Evolutionary conservation across 2,797 vertebrate genomes (phyloP), one percentile per base, ranked within the genome.

Genomic region (Clarias fuscus): DNA sequence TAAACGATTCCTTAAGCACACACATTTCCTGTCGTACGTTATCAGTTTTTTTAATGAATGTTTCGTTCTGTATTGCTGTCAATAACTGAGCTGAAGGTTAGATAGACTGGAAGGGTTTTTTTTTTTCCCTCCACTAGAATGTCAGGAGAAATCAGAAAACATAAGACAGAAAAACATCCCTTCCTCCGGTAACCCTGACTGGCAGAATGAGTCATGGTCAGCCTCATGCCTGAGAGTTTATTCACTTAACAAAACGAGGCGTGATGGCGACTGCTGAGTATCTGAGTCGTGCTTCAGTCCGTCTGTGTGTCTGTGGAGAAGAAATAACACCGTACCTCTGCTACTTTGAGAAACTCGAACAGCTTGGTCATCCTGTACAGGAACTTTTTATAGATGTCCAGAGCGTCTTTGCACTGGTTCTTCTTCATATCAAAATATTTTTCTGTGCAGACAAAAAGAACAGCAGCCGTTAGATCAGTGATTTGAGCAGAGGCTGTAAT

Each of bases 391-490:
- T 98, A 99, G 94, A 98, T 98, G 92, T 98, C 97, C 95, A 99
- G 92, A 84, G 97, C 97, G 80, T 99, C 97, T 95, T 97, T 97
- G 93, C 97, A 99, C 91, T 99, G 97, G 92, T 95, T 97, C 94
- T 97, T 98, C 94, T 97, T 98, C 97, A 99, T 97, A 94, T 97
- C 96, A 92, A 99, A 99, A 91, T 98, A 99, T 93, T 98, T 98
- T 93, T 96, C 97, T 99, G 91, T 20, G 40, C 5, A 22, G 56
- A 22, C 30, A 62, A 82, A 43, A 82, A 33, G 27, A 73, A 75
- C 15, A 78, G 22, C 85, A 53, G 81, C 71, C 82, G 82, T 91
- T 89, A 89, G 85, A 56, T 27, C 40, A 77, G 82, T 27, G 18
- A 84, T 73, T 84, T 83, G 27, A 85, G 79, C 83, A 88, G 88